These are phyloP conservation scores for Rhinella marina DNA, from an alignment of 2,797 vertebrate species.

Conservation along the genomic window DNA sequence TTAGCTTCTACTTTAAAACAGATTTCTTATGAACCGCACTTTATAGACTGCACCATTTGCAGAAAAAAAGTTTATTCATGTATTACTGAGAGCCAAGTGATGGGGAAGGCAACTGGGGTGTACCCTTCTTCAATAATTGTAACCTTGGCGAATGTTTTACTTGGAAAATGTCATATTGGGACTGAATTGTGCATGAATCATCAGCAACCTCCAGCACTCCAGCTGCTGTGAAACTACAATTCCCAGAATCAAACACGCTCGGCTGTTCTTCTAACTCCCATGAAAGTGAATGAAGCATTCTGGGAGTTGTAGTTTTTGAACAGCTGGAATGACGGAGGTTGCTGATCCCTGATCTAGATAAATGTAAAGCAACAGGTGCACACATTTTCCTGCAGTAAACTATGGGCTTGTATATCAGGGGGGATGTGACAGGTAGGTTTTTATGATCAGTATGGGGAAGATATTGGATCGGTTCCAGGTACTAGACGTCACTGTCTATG, in stretches of 20 bases:
- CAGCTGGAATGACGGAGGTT: no score
- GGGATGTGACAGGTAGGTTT: no score
- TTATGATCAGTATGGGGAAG: background rate
- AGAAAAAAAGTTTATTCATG: background rate
- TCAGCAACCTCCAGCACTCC: background rate
- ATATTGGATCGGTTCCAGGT: background rate
- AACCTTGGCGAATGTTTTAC: background rate
- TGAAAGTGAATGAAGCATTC: no score
- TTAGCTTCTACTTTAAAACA: no score
- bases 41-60: background rate
- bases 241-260: no score
- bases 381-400: background rate
- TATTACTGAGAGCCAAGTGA: background rate
- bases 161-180: constrained; percentile 16
- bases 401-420: background rate
- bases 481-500: background rate
- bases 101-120: background rate
- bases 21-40: background rate
- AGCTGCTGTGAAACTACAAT: no score
- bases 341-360: background rate
- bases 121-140: background rate
- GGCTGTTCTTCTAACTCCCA: no score
- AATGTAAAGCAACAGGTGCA: constrained; percentile 39
- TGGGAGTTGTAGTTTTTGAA: no score
- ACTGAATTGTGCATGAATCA: constrained; percentile 8